Base-by-base conservation (phyloP, 2,888 invertebrate species). In the Petrolisthes manimaculis region DNA sequence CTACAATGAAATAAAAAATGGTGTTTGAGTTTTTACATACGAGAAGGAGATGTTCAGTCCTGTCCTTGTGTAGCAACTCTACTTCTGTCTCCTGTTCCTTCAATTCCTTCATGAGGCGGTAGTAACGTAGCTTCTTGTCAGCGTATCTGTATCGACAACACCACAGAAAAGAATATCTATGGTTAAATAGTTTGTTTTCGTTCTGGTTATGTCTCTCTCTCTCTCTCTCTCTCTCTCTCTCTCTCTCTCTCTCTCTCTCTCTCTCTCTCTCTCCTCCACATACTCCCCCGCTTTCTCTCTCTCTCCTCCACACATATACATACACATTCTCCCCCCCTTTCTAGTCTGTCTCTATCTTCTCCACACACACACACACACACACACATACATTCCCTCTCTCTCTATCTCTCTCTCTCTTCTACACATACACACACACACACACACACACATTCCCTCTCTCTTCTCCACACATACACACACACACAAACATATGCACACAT, bases 121-220 rank as follows among this genome's bases (percentile, higher is more conserved):
- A 71, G 84, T 88, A 88, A 8, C 88, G 74, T 1, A 88, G 84
- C 67, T 84, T 71, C 84, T 88, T 84, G 54, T 88, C 88, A 5
- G 88, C 88, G 61, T 88, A 88, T 53, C 88, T 88, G 83, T 53
- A n/a, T 79, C 18, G 2, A 37, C 37, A 37, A 37, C 37, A 37
- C 37, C 37, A 37, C 1, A 37, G 37, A 37, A 37, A 37, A 37
- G 1, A 37, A 37, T 2, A 37, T 37, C 37, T 2, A 37, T 37
- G 37, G 37, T 37, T 37, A 37, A n/a, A n/a, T n/a, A n/a, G n/a
- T n/a, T n/a, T n/a, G 37, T 37, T 37, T 37, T 37, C 37, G 0
- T 2, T 37, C 37, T 37, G n/a, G n/a, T n/a, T n/a, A n/a, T n/a
- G n/a, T n/a, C 37, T 37, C 37, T 37, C 37, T 37, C 37, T 37